Evolutionary conservation across 2,888 invertebrate species (phyloP).

Genomic region (Lasioglossum leucozonium): DNA sequence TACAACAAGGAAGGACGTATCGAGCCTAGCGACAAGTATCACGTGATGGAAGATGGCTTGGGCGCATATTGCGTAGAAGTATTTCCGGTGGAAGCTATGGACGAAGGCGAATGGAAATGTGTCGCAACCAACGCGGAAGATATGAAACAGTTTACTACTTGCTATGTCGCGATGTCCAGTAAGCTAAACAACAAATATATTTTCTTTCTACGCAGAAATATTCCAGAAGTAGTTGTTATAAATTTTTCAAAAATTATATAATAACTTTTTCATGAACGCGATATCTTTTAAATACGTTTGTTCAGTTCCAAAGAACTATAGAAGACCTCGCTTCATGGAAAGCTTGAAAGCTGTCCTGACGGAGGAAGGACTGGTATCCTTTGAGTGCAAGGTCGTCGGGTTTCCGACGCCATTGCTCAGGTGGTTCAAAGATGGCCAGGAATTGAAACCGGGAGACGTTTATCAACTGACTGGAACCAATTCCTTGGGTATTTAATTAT

Average conservation of each 20-base stretch:
- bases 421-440: slow-evolving; percentile 97
- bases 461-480: slow-evolving; percentile 96
- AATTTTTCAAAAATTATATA: no score
- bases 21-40: slow-evolving; percentile 89
- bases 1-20: slow-evolving; percentile 93
- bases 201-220: neutral
- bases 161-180: slow-evolving; percentile 92
- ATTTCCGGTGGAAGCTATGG: slow-evolving; percentile 90
- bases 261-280: neutral
- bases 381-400: slow-evolving; percentile 96
- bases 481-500: slow-evolving; percentile 87
- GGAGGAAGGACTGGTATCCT: slow-evolving; percentile 96
- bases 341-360: slow-evolving; percentile 94
- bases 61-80: slow-evolving; percentile 93
- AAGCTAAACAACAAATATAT: slow-evolving; percentile 78
- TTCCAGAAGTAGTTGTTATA: no score
- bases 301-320: slow-evolving; percentile 94
- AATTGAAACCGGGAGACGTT: slow-evolving; percentile 95
- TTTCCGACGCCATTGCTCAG: slow-evolving; percentile 94
- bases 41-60: slow-evolving; percentile 92
- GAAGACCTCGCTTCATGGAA: slow-evolving; percentile 95
- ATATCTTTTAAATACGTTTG: neutral
- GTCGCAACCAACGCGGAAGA: slow-evolving; percentile 92
- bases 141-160: slow-evolving; percentile 90
- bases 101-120: slow-evolving; percentile 96